Evolutionary conservation across 2,797 vertebrate species (phyloP).

Genomic region (Euphonia xanthogaster): DNA sequence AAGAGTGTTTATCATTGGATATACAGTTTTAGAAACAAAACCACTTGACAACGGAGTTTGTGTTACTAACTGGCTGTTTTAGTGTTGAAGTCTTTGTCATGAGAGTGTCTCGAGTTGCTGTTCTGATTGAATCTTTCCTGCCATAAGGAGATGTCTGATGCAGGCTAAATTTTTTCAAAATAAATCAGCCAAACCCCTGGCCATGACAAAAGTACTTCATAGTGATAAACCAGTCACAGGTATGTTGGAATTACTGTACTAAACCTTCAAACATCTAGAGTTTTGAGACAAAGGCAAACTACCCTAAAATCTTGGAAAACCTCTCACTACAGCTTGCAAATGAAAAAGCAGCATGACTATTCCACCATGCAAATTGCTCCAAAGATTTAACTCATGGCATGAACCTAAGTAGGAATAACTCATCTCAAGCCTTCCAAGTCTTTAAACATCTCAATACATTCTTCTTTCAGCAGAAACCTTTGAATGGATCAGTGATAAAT

Average conservation of each 20-base stretch:
- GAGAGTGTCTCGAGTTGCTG: background rate
- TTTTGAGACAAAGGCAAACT: background rate
- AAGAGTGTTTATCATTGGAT: background rate
- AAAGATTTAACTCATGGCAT: background rate
- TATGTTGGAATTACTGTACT: background rate
- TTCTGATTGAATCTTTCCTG: background rate
- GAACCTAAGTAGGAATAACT: background rate
- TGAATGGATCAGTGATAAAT: background rate
- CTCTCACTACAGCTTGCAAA: background rate
- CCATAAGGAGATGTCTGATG: background rate
- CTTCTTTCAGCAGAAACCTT: background rate
- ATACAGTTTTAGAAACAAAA: background rate
- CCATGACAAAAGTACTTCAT: background rate
- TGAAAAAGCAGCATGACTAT: background rate
- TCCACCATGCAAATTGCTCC: background rate
- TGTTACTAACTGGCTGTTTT: background rate
- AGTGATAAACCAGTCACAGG: background rate
- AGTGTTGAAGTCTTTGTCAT: background rate
- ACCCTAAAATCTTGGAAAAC: background rate
- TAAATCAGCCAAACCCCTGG: background rate
- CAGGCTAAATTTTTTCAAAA: background rate
- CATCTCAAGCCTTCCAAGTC: background rate
- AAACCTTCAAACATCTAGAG: background rate
- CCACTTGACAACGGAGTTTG: background rate
- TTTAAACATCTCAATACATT: background rate